Evolutionary conservation across 2,797 vertebrate species (phyloP), one percentile per base, ranked within the genome.

Genomic region (Brotogeris chrysoptera): DNA sequence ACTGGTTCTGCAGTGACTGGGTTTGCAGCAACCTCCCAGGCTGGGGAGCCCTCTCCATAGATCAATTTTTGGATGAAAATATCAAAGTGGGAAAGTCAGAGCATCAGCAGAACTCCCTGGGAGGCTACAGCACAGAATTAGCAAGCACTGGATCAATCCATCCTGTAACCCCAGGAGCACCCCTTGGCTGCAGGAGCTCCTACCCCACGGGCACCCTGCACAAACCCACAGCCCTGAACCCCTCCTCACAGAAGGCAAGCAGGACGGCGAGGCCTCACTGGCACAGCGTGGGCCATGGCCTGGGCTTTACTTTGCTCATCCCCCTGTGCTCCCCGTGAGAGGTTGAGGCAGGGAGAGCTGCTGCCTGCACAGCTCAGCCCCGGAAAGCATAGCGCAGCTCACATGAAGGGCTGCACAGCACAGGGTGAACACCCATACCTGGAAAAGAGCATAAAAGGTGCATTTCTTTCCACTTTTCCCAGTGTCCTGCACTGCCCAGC

Each of bases 41-140:
- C 46, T 0, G 0, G 19, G 47, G 10, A 81, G 27, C 10, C 28
- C 6, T 74, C 20, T 30, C 15, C 6, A 0, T 0, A 60, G 25
- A 71, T 64, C 47, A 15, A 38, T 41, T 55, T 41, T 10, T 52
- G 57, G 20, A 27, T 14, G 20, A 47, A 86, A 88, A 11, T 21
- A 63, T 15, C n/a, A 39, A 27, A 72, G 81, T 8, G 12, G 24
- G 43, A 57, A 71, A 66, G 41, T 63, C 38, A 61, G 57, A 70
- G 57, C 66, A 71, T 5, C 52, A 52, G 16, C 39, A 86, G 43
- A 80, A 10, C 47, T 66, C 2, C 2, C 30, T 59, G 43, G 12
- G 57, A 61, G 77, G 53, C 17, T 41, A 38, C 46, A 65, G 55
- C 15, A 57, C 7, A 39, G 27, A 80, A 50, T 32, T 44, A 64